A percentile compares a stretch with the other conserved stretches of the same genome.
These are phyloP conservation scores for Rhea pennata DNA, from an alignment of 2,113 vertebrate genomes.

Conservation along the genomic window DNA sequence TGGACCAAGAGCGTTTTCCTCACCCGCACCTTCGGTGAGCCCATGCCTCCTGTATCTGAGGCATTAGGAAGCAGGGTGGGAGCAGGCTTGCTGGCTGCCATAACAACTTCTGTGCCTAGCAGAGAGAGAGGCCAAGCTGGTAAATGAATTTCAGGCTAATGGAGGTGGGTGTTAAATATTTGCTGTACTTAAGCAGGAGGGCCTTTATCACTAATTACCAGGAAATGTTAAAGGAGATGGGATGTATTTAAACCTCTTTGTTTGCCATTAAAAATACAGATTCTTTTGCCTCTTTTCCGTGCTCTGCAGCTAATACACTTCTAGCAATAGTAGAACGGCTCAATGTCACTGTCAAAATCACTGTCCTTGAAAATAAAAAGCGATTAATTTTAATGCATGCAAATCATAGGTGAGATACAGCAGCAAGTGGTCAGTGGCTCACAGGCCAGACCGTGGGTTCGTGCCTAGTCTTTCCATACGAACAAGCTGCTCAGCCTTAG, in stretches of 20 bases:
- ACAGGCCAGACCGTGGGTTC: neutral
- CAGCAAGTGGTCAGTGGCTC: neutral
- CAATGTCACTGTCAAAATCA: neutral
- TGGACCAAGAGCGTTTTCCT: neutral
- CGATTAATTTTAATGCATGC: constrained; percentile 48
- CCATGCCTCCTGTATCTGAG: fast-evolving
- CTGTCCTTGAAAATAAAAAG: constrained; percentile 61
- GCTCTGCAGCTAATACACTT: constrained; percentile 54
- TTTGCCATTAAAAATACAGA: constrained; percentile 58
- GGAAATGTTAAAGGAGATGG: constrained; percentile 50
- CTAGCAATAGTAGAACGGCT: constrained; percentile 27
- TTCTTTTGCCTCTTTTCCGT: constrained; percentile 43
- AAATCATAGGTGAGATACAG: neutral
- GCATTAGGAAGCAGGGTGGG: neutral
- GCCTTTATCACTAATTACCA: constrained; percentile 64
- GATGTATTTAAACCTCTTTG: constrained; percentile 62
- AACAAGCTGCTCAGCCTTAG: neutral
- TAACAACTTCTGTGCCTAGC: neutral
- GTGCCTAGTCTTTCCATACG: neutral
- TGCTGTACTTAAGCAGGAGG: constrained; percentile 57
- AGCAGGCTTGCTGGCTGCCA: neutral
- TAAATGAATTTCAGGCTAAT: constrained; percentile 60
- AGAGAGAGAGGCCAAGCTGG: constrained; percentile 19
- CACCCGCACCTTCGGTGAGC: neutral
- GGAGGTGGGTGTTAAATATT: constrained; percentile 64